Conservation (phyloP, 2,888 invertebrate species). For the Himalopsyche tibetana region DNA sequence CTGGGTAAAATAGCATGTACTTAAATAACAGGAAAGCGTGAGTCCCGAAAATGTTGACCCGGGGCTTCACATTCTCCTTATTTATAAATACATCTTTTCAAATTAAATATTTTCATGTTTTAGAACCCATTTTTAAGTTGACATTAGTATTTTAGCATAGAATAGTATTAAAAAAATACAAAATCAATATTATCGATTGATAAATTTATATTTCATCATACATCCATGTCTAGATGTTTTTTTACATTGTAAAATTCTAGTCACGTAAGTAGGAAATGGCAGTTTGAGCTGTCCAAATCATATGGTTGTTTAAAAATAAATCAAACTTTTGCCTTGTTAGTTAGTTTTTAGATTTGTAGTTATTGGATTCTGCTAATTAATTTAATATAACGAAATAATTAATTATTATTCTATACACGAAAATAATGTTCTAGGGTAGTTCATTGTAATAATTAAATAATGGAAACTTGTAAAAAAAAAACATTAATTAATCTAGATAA, state of each 20-base stretch:
- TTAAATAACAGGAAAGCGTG: too few species aligned
- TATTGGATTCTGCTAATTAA: slow-evolving; percentile 61
- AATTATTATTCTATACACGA: slow-evolving; percentile 47
- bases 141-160: too few species aligned
- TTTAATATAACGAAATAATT: slow-evolving; percentile 53
- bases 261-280: slow-evolving; percentile 58
- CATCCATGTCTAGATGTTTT: slow-evolving; percentile 18
- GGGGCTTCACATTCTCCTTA: too few species aligned
- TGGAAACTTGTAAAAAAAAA: slow-evolving; percentile 37
- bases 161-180: too few species aligned
- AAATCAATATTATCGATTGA: too few species aligned
- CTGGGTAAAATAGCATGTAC: too few species aligned
- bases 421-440: slow-evolving; percentile 50
- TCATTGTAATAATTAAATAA: slow-evolving; percentile 46
- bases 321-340: slow-evolving; percentile 66
- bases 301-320: slow-evolving; percentile 66
- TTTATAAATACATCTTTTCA: too few species aligned
- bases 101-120: too few species aligned
- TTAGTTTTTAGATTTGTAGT: slow-evolving; percentile 64
- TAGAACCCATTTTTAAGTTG: too few species aligned
- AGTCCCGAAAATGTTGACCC: too few species aligned
- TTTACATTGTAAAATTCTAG: slow-evolving; percentile 52
- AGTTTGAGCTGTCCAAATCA: slow-evolving; percentile 60
- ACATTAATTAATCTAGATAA: slow-evolving; percentile 19
- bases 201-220: neutral